Evolutionary conservation across 1,140 invertebrate species (phyloP).

Genomic region (Diabrotica virgifera): DNA sequence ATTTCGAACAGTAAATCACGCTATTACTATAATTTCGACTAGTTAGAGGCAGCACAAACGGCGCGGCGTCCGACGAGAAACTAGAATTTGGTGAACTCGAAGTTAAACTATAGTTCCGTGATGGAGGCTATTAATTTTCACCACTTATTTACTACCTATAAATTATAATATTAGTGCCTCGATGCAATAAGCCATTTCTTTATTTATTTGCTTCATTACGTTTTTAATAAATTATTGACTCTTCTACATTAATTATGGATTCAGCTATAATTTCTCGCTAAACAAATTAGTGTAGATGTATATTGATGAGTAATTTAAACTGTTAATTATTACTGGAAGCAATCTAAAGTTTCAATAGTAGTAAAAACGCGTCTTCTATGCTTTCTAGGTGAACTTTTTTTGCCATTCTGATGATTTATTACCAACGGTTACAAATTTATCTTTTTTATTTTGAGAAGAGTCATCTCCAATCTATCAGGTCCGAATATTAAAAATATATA

Average conservation of each 20-base stretch:
- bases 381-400: too few species aligned
- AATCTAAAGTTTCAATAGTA: too few species aligned
- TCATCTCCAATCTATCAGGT: too few species aligned
- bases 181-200: constrained; percentile 6
- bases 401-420: too few species aligned
- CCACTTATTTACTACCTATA: constrained; percentile 14
- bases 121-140: constrained; percentile 17
- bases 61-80: not conserved
- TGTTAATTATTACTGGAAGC: too few species aligned
- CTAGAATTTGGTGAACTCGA: not conserved
- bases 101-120: constrained; percentile 10
- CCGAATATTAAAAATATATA: too few species aligned
- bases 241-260: constrained; percentile 9
- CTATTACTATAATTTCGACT: not conserved
- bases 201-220: not conserved
- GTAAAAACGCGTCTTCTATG: too few species aligned
- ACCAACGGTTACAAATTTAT: too few species aligned
- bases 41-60: not conserved
- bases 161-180: constrained; percentile 13
- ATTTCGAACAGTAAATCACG: not conserved
- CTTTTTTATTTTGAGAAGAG: too few species aligned
- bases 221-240: constrained; percentile 15
- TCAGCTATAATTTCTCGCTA: not conserved
- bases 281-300: constrained; percentile 7
- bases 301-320: not conserved